Evolutionary conservation across 2,797 vertebrate species (phyloP).

Genomic region (Morelia viridis): DNA sequence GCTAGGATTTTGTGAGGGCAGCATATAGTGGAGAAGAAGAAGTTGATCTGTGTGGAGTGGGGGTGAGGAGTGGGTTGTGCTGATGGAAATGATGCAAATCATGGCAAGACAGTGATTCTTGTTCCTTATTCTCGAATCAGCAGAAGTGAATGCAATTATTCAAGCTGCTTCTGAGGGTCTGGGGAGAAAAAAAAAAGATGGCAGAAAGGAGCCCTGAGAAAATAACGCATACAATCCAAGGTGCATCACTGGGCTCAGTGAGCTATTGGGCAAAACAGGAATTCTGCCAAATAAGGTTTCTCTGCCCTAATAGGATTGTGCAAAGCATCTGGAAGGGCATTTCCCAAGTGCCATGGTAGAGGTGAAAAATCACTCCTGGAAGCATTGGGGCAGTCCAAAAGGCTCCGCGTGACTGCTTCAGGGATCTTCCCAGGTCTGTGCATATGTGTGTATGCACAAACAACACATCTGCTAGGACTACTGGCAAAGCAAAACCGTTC

Average conservation of each 20-base stretch:
- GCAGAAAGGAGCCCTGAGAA: background rate
- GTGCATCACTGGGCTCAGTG: background rate
- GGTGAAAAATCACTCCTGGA: no score
- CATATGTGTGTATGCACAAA: background rate
- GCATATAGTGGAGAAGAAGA: background rate
- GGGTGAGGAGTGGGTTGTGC: background rate
- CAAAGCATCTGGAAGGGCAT: background rate
- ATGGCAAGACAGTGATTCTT: background rate
- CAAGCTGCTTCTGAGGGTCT: background rate
- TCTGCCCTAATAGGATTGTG: background rate
- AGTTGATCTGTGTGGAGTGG: background rate
- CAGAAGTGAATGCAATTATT: background rate
- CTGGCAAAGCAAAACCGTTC: background rate
- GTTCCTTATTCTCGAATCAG: background rate
- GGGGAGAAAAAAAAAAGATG: background rate
- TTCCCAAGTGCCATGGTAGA: no score
- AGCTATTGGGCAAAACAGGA: background rate
- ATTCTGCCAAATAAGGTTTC: background rate
- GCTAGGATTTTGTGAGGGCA: background rate
- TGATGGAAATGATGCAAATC: background rate
- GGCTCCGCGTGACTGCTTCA: background rate
- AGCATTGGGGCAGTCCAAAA: background rate
- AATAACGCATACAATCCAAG: no score
- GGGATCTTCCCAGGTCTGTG: background rate
- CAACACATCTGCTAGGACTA: background rate